phyloP scores from a whole-genome alignment of 2,888 invertebrate species.

The Chalcosyrphus nemorum region DNA sequence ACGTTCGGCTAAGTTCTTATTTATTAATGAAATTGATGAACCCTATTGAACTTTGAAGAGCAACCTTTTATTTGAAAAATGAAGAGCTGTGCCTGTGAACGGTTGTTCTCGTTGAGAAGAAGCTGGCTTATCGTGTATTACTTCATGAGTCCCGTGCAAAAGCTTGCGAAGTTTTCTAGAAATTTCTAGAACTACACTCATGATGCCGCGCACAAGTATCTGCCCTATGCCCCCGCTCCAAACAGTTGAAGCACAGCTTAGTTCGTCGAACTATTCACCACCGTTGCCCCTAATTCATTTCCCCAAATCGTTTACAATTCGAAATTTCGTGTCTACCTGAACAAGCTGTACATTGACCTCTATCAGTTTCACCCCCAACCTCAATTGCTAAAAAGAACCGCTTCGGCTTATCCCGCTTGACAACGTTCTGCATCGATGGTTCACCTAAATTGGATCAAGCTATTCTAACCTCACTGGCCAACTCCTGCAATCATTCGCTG shows the following conservation, averaged over 20 bases:
- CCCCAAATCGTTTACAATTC: not conserved
- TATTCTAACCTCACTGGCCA: not conserved
- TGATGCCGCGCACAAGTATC: not conserved
- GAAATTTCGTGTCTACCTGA: not conserved
- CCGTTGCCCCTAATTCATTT: not conserved
- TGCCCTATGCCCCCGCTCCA: not conserved
- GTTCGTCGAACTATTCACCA: not conserved
- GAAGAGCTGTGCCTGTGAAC: no score
- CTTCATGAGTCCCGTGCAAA: not conserved
- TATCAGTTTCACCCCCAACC: not conserved
- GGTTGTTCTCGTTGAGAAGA: constrained; percentile 32
- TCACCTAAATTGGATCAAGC: not conserved
- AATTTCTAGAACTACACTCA: not conserved
- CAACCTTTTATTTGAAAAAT: constrained; percentile 13
- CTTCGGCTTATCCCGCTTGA: not conserved
- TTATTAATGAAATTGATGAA: no score
- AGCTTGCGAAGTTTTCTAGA: not conserved
- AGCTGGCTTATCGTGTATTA: not conserved
- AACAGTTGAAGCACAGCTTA: not conserved
- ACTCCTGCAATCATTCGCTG: not conserved
- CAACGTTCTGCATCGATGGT: no score
- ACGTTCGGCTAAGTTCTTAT: no score
- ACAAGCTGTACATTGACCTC: not conserved
- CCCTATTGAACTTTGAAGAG: no score
- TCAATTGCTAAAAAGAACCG: not conserved